These are phyloP conservation scores for Tachysurus fulvidraco DNA, from an alignment of 2,113 vertebrate species.

Conservation along the genomic window DNA sequence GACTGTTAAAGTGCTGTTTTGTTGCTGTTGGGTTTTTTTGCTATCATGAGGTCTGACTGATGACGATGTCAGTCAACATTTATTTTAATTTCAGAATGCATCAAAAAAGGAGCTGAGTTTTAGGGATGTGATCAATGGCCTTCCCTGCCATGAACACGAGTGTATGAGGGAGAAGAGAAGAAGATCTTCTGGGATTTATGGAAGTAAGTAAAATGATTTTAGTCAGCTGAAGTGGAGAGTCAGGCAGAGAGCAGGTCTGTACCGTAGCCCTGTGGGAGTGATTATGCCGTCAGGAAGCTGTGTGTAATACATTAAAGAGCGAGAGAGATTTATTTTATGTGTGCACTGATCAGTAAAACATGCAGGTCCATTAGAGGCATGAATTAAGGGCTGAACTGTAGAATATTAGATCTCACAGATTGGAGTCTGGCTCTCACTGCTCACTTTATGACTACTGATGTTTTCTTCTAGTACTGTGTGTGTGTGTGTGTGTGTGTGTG, in stretches of 20 bases:
- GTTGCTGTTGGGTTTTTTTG: constrained; percentile 40
- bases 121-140: constrained; percentile 28
- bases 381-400: constrained; percentile 59
- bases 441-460: constrained; percentile 60
- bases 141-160: constrained; percentile 3
- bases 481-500: constrained; percentile 13
- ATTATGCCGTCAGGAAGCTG: constrained; percentile 38
- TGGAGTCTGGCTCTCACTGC: constrained; percentile 51
- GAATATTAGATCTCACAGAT: constrained; percentile 58
- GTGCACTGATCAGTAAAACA: constrained; percentile 60
- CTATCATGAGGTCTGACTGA: constrained; percentile 25
- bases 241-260: constrained; percentile 48
- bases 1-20: not conserved
- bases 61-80: not conserved
- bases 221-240: not conserved
- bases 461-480: not conserved
- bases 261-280: constrained; percentile 24
- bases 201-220: constrained; percentile 18
- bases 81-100: constrained; percentile 35
- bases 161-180: not conserved
- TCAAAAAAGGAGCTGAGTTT: not conserved
- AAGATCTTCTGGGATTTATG: constrained; percentile 20
- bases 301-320: constrained; percentile 33
- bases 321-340: constrained; percentile 49
- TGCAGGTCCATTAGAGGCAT: constrained; percentile 57